Evolutionary conservation across 2,797 vertebrate genomes (phyloP).

Genomic region (Smutsia temminckii): DNA sequence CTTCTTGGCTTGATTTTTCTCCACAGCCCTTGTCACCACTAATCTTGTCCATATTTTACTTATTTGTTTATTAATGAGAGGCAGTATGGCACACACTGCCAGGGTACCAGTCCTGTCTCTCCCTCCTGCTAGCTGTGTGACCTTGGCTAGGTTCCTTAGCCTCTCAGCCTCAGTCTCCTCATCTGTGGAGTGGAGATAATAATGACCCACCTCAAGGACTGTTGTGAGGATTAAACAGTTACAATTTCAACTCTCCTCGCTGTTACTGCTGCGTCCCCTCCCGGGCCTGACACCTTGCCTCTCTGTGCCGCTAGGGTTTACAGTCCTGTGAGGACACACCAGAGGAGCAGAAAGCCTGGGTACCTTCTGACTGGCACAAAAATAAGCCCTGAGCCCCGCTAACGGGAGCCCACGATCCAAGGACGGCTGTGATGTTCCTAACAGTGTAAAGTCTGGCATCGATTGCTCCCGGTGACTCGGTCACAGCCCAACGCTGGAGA

Average conservation of each 20-base stretch:
- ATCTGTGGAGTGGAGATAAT: neutral
- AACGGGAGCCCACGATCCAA: neutral
- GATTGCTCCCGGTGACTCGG: neutral
- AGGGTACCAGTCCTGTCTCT: neutral
- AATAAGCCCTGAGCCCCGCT: neutral
- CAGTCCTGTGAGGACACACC: neutral
- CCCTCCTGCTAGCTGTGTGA: too few species aligned
- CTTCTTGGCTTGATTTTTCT: neutral
- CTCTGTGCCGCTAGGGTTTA: neutral
- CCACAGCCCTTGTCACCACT: neutral
- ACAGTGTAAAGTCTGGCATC: neutral
- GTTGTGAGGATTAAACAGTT: neutral
- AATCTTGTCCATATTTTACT: neutral
- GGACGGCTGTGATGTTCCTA: neutral
- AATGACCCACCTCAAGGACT: neutral
- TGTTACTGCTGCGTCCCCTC: neutral
- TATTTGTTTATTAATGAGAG: neutral
- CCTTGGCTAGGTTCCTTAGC: neutral
- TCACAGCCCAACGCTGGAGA: neutral
- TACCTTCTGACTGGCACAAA: neutral
- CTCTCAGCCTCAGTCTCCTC: neutral
- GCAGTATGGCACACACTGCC: neutral
- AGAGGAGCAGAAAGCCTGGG: rapidly evolving
- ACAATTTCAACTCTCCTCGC: too few species aligned
- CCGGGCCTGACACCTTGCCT: neutral